Evolutionary conservation across 2,888 invertebrate genomes (phyloP).

Genomic region (Neocrepidodera transversa): DNA sequence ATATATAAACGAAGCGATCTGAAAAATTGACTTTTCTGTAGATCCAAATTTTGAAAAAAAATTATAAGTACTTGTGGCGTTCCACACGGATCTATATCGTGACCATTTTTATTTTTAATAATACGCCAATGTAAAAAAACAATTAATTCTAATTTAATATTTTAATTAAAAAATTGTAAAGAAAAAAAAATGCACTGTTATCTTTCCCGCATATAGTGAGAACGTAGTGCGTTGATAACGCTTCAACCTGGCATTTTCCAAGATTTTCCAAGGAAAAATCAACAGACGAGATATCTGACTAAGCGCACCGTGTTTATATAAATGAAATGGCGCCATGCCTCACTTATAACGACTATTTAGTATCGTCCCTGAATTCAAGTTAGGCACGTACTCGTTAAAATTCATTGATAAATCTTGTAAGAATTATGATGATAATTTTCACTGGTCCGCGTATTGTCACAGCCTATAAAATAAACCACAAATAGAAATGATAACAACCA

Average conservation of each 20-base stretch:
- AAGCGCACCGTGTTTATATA: conserved; percentile 60
- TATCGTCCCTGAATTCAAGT: conserved; percentile 58
- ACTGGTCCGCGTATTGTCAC: background rate
- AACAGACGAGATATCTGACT: conserved; percentile 49
- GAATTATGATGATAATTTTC: conserved; percentile 46
- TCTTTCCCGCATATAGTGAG: too few species aligned
- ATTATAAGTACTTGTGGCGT: too few species aligned
- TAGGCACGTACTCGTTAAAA: conserved; percentile 57
- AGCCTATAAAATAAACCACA: background rate
- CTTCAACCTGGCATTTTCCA: conserved; percentile 32
- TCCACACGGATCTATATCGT: too few species aligned
- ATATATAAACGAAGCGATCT: too few species aligned
- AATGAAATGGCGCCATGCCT: conserved; percentile 62
- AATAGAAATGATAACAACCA: too few species aligned
- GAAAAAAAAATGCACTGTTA: too few species aligned
- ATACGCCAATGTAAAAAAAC: too few species aligned
- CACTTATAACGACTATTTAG: conserved; percentile 61
- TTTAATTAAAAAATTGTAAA: too few species aligned
- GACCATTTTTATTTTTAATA: too few species aligned
- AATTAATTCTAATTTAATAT: too few species aligned
- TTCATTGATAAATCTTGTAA: conserved; percentile 57
- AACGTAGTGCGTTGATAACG: conserved; percentile 15
- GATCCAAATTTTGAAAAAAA: too few species aligned
- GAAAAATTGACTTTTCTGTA: too few species aligned
- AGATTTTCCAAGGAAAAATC: conserved; percentile 45